A percentile compares a stretch with the other conserved stretches of the same genome.
Evolutionary conservation across 2,888 invertebrate species (phyloP).

Genomic region (Allacma fusca): DNA sequence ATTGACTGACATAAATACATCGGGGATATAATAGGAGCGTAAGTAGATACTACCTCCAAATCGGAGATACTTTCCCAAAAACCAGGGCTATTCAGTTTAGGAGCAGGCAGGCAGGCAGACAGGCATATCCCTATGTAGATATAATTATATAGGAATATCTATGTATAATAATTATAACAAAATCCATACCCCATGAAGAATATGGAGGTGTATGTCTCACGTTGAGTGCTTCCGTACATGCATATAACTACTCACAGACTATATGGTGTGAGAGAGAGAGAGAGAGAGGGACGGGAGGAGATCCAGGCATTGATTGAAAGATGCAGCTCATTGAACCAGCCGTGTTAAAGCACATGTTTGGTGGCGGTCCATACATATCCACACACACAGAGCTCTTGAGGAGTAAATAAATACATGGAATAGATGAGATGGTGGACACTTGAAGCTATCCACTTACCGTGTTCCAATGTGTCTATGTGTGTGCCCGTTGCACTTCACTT

Average conservation of each 20-base stretch:
- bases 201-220: too few species aligned
- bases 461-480: slow-evolving; percentile 23
- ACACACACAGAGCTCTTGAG: background rate
- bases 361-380: background rate
- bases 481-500: slow-evolving; percentile 44
- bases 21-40: background rate
- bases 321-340: slow-evolving; percentile 1
- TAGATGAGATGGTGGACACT: slow-evolving; percentile 38
- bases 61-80: slow-evolving; percentile 12
- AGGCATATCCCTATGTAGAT: too few species aligned
- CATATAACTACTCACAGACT: too few species aligned
- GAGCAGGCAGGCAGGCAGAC: too few species aligned
- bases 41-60: slow-evolving; percentile 16
- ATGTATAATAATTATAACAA: too few species aligned
- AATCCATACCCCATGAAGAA: too few species aligned
- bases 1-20: slow-evolving; percentile 43
- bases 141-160: too few species aligned
- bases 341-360: slow-evolving; percentile 4
- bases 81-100: background rate
- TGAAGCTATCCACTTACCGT: slow-evolving; percentile 37
- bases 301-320: background rate
- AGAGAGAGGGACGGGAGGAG: background rate
- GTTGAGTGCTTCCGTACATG: too few species aligned
- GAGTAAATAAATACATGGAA: slow-evolving; percentile 20
- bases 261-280: too few species aligned